Evolutionary conservation across 2,888 invertebrate species (phyloP), one percentile per base, ranked within the genome.

Genomic region (Pandemis corylana): DNA sequence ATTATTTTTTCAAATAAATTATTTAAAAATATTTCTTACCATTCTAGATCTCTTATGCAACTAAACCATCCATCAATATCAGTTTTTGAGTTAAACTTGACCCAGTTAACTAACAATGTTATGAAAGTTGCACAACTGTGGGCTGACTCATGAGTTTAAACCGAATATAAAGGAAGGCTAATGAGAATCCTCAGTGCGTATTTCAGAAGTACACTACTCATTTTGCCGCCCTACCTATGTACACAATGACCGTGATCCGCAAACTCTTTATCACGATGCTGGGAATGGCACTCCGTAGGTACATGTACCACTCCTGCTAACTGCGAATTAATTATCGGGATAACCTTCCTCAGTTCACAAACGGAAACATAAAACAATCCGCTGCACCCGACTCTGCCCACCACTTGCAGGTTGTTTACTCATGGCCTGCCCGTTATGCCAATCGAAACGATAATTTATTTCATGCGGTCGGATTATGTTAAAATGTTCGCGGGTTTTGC

Each of bases 31-130:
- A 56, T 20, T 53, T 15, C 2, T 15, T 7, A 53, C 9, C 6
- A 53, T 63, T 51, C 53, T 62, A 44, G 53, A 51, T 41, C 70
- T 67, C 62, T 69, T 75, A 49, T 65, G 62, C 71, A 75, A 75
- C 53, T 53, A 51, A 61, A 49, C 67, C 67, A 70, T 75, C 64
- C 59, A 68, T 76, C 71, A 76, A 71, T 71, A 76, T 76, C 68
- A 67, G 72, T 72, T 61, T 71, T 41, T 51, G 75, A 72, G 76
- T 79, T 87, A 87, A 88, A 90, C 92, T 92, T 93, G 93, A 89
- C 93, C 93, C 80, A 88, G 79, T 85, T 91, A 77, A 77, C 84
- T 81, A 89, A 90, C 89, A 89, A 88, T 89, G 88, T 89, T 88
- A 87, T 89, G 88, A 82, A 84, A 80, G 84, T 91, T 92, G 85